Evolutionary conservation across 2,113 vertebrate genomes (phyloP).

Genomic region (Gobius niger): DNA sequence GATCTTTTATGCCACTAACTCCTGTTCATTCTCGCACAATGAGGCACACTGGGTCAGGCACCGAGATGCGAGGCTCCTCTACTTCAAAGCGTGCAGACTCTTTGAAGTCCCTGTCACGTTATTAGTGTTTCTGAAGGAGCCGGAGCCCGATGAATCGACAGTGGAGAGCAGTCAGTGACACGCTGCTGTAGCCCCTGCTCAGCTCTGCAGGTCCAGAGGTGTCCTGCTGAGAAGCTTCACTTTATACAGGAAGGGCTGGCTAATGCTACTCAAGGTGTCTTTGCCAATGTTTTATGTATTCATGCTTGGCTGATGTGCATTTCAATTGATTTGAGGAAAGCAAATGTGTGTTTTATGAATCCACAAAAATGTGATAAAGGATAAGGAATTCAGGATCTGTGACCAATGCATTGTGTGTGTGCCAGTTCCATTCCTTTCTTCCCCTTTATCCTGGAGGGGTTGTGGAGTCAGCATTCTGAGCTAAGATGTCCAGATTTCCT

Average conservation of each 20-base stretch:
- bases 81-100: conserved; percentile 69
- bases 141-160: conserved; percentile 57
- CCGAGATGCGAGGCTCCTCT: conserved; percentile 54
- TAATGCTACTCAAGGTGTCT: conserved; percentile 36
- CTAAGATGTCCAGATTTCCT: no score
- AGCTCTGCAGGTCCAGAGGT: conserved; percentile 48
- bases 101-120: conserved; percentile 72
- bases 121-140: conserved; percentile 68
- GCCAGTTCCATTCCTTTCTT: no score
- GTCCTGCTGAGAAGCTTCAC: conserved; percentile 39
- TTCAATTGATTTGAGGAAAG: conserved; percentile 20
- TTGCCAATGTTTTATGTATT: conserved; percentile 50
- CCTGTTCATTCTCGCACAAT: conserved; percentile 53
- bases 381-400: background rate
- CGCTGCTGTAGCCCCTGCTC: conserved; percentile 40
- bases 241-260: conserved; percentile 22
- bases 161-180: conserved; percentile 19
- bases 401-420: no score
- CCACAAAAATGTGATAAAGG: background rate
- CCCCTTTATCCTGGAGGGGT: no score
- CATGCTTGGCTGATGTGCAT: conserved; percentile 36
- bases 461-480: no score
- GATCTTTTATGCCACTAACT: conserved; percentile 61
- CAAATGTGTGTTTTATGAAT: background rate
- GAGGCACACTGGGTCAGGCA: conserved; percentile 60